Percentiles rank a stretch among this genome's conserved stretches.
Conservation (phyloP, 2,888 invertebrate species). For the Mycalesis mineus region DNA sequence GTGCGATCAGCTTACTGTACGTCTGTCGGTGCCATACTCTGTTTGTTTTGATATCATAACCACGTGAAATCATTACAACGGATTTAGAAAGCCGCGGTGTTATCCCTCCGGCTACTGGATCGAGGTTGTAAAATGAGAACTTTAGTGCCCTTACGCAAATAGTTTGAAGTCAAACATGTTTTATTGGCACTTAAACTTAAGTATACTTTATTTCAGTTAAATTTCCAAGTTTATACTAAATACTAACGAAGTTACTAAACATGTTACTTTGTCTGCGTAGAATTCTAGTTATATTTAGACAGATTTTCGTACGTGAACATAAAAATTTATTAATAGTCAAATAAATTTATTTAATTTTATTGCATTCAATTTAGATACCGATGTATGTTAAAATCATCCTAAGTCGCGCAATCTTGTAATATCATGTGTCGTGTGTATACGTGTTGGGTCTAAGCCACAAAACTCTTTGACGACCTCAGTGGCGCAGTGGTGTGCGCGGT, state of each 20-base stretch:
- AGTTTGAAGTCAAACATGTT: slow-evolving; percentile 1
- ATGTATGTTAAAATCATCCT: no score
- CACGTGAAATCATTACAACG: slow-evolving; percentile 43
- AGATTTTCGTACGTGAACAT: no score
- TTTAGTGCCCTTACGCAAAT: slow-evolving; percentile 6
- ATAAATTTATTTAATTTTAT: no score
- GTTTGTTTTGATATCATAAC: slow-evolving; percentile 61
- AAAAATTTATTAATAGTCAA: no score
- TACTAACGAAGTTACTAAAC: not conserved
- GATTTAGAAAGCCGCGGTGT: slow-evolving; percentile 26
- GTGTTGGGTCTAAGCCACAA: no score
- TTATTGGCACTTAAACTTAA: not conserved
- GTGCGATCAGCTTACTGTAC: not conserved
- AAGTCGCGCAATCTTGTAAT: no score
- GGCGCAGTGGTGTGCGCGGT: no score
- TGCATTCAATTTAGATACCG: no score
- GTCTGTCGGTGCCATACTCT: slow-evolving; percentile 18
- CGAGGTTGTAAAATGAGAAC: slow-evolving; percentile 7
- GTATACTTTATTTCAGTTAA: not conserved
- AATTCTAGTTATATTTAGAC: no score
- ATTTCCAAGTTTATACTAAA: not conserved
- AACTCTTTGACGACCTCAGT: no score
- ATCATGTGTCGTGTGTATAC: no score
- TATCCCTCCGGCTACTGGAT: slow-evolving; percentile 3
- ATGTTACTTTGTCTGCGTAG: not conserved